Evolutionary conservation across 2,888 invertebrate species (phyloP), one percentile per base, ranked within the genome.

Genomic region (Agonopterix subpropinquella): DNA sequence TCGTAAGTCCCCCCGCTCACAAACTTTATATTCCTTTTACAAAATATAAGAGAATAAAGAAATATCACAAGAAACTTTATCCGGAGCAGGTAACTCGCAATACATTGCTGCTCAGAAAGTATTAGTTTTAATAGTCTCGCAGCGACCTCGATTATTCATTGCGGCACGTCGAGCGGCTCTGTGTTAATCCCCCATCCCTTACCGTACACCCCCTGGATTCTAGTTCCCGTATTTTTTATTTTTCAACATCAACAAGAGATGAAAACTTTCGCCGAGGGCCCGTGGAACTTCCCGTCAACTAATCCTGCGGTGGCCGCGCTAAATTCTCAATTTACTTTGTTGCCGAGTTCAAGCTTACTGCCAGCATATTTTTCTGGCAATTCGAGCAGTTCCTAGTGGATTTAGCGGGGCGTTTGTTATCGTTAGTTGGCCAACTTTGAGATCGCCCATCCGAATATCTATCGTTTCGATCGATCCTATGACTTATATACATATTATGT

Each of bases 311-410:
- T 70, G 68, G 70, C 69, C 67, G 71, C 74, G 77, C 73, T 81
- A 83, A 84, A 85, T 80, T 83, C 83, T 62, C 80, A 73, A 79
- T 85, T 80, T 84, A 86, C 80, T 82, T 77, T 77, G 81, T 79
- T 71, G 72, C 76, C 60, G 70, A 76, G 74, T 70, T 70, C 64
- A 55, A 73, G 78, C 76, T 83, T 80, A 77, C 70, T 65, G 69
- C 67, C 62, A 77, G 76, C 77, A 80, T 84, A 85, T 85, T 85
- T 85, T 85, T 84, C 77, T 75, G 69, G 66, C 77, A 67, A 71
- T 74, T 69, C 70, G 61, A 68, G 64, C 65, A 67, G 70, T 77
- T 70, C 71, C 70, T 73, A 71, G 70, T 68, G 75, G 78, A 77
- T 81, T 70, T 81, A 75, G 68, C 58, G 65, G 56, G 60, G 61